Base-by-base conservation (phyloP, 1,140 invertebrate genomes). In the Apis cerana region DNA sequence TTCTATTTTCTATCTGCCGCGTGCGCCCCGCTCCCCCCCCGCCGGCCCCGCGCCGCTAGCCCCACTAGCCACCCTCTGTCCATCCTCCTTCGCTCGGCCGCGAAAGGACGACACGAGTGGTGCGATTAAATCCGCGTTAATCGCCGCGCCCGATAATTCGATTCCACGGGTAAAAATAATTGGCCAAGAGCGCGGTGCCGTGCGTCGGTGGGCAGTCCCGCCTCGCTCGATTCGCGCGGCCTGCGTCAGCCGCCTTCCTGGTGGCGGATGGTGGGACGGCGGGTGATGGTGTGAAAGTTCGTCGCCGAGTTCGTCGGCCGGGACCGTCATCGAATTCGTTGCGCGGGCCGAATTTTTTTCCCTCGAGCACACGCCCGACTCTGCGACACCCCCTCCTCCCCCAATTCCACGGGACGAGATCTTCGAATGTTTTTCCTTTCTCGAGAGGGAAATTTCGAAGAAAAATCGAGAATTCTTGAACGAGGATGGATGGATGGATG, bases 121-220 rank as follows among this genome's bases (percentile, higher is more conserved):
- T 75, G 89, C 90, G 91, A 93, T 93, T 91, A 92, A 93, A 92
- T 93, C 90, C 89, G 80, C 83, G 85, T 91, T 93, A 92, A 93
- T 93, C 91, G 90, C 59, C 82, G 70, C 86, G 85, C 82, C 84
- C 85, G 89, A 90, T 91, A 91, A 89, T 90, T 88, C 87, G 90
- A 89, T 90, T 91, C 90, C 87, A 86, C 85, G 89, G 84, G 88
- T 88, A 87, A 89, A 90, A 91, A 90, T 89, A 91, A 91, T 91
- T 90, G 90, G 86, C 76, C 70, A 65, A 70, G 50, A 76, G 78
- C 72, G 76, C 75, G 75, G 13, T 85, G 82, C 80, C 79, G 79
- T 71, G 77, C 80, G 80, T 83, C 76, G 84, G 75, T 82, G 80
- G 80, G 74, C 80, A 70, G 75, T 82, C 67, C 75, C 80, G 65